Conservation (phyloP, 1,140 invertebrate species). For the Ectropis grisescens region DNA sequence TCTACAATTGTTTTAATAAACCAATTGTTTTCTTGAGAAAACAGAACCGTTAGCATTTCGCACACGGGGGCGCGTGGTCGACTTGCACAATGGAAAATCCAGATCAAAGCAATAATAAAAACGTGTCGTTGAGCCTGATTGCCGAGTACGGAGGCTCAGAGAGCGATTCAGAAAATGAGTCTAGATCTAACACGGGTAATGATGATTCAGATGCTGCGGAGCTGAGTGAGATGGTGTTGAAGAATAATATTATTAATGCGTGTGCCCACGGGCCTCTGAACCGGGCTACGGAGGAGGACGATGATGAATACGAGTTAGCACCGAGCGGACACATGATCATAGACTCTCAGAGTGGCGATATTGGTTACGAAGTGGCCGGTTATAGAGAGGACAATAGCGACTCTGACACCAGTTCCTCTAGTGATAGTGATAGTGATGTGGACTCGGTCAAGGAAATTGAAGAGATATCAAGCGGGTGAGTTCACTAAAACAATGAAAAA, state of each 20-base stretch:
- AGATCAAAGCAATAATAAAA: slow-evolving; percentile 55
- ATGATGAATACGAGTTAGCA: slow-evolving; percentile 19
- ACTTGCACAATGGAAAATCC: slow-evolving; percentile 46
- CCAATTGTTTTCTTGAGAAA: too few species aligned
- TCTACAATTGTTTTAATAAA: too few species aligned
- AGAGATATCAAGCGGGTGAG: slow-evolving; percentile 48
- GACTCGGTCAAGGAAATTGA: slow-evolving; percentile 55
- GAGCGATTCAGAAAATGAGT: slow-evolving; percentile 51
- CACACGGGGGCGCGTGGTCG: neutral
- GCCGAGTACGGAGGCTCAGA: slow-evolving; percentile 54
- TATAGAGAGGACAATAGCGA: slow-evolving; percentile 47
- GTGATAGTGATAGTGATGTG: slow-evolving; percentile 51
- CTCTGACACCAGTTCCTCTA: slow-evolving; percentile 37
- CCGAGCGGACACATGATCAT: slow-evolving; percentile 54
- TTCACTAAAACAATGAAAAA: neutral
- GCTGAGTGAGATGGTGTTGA: slow-evolving; percentile 60
- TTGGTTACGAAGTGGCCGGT: slow-evolving; percentile 53
- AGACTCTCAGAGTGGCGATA: slow-evolving; percentile 45
- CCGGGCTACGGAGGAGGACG: slow-evolving; percentile 13
- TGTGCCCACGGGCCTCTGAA: slow-evolving; percentile 56
- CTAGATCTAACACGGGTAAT: slow-evolving; percentile 39
- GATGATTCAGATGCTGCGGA: slow-evolving; percentile 51
- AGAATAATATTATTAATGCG: slow-evolving; percentile 65
- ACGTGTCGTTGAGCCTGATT: slow-evolving; percentile 55
- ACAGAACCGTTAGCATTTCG: too few species aligned